Evolutionary conservation across 2,113 vertebrate genomes (phyloP).

Genomic region (Lagopus muta): DNA sequence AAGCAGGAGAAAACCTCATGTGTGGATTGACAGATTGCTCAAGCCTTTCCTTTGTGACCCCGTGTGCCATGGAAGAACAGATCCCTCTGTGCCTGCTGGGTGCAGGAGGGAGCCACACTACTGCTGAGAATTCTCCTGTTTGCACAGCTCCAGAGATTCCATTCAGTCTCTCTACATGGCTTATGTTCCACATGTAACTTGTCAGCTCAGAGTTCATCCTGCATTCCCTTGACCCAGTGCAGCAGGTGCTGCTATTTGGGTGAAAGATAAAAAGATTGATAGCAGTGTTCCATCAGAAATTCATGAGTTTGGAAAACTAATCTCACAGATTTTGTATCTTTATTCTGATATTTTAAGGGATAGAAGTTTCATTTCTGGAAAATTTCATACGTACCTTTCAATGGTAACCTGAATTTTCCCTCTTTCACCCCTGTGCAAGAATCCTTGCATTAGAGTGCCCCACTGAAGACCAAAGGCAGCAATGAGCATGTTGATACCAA

Average conservation of each 20-base stretch:
- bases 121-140: background rate
- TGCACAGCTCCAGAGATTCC: background rate
- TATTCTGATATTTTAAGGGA: background rate
- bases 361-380: background rate
- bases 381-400: slow-evolving; percentile 72
- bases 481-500: slow-evolving; percentile 91
- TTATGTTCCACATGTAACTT: accelerated
- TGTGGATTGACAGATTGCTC: background rate
- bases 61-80: background rate
- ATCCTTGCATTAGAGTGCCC: slow-evolving; percentile 87
- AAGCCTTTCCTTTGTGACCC: background rate
- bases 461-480: slow-evolving; percentile 95
- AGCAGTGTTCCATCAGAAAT: background rate
- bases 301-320: background rate
- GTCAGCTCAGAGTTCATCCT: background rate
- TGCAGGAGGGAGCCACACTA: background rate
- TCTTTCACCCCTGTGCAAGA: slow-evolving; percentile 69
- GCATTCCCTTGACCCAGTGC: background rate
- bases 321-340: background rate
- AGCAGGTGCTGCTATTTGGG: background rate
- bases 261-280: background rate
- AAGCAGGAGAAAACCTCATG: background rate
- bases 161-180: background rate
- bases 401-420: slow-evolving; percentile 79
- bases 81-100: background rate